Evolutionary conservation across 92 coral and sea anemone genomes (phyloP).

Genomic region (Phenganax marumi): DNA sequence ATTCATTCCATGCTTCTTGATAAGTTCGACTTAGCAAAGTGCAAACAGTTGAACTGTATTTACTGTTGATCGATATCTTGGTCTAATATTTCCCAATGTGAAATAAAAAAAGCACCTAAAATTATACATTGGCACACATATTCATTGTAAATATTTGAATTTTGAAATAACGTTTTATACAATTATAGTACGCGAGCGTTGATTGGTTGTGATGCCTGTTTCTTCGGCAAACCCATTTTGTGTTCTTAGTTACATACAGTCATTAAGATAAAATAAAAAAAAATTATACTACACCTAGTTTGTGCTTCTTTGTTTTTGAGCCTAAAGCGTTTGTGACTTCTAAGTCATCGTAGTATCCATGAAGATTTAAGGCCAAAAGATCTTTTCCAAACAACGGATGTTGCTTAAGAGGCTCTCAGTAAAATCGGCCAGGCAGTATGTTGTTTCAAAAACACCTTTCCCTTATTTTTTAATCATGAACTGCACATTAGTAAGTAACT

Average conservation of each 20-base stretch:
- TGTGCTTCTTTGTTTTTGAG: constrained; percentile 64
- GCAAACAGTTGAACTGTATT: constrained; percentile 64
- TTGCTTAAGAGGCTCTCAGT: constrained; percentile 50
- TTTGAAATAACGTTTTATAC: too few species aligned
- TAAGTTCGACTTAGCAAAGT: constrained; percentile 55
- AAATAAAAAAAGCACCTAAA: constrained; percentile 52
- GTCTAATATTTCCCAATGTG: constrained; percentile 64
- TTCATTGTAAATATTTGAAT: too few species aligned
- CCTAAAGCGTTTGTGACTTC: constrained; percentile 75
- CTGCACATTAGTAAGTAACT: too few species aligned
- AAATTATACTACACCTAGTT: constrained; percentile 42
- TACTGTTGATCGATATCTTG: constrained; percentile 57
- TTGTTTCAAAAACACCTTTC: too few species aligned
- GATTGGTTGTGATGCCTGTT: too few species aligned
- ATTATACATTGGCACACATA: too few species aligned
- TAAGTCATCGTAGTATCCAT: constrained; percentile 73
- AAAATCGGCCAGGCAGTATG: too few species aligned
- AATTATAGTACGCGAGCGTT: too few species aligned
- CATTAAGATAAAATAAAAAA: too few species aligned
- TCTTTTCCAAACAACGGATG: constrained; percentile 56
- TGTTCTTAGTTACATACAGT: too few species aligned
- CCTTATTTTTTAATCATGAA: too few species aligned
- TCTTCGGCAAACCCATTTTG: too few species aligned
- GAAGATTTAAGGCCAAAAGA: constrained; percentile 56
- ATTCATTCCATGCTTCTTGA: constrained; percentile 64